A percentile compares a stretch with the other conserved stretches of the same genome.
These are phyloP conservation scores for Rotaria magnacalcarata DNA, from an alignment of 2,888 invertebrate species.

Conservation along the genomic window DNA sequence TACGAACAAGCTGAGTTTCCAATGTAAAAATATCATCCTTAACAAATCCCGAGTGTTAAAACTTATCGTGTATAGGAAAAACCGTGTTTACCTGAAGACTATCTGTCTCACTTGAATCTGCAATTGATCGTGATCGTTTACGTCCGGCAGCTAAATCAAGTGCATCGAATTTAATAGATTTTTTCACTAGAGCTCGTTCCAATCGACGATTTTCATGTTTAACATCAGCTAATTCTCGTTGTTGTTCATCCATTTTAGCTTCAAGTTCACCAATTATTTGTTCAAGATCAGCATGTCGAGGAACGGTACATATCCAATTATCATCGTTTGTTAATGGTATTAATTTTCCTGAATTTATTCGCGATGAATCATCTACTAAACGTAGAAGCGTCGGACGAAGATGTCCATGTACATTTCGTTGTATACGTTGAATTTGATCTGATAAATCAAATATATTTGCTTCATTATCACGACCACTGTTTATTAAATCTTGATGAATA, in stretches of 20 bases:
- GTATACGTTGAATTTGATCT: constrained; percentile 19
- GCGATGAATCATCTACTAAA: background rate
- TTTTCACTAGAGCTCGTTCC: background rate
- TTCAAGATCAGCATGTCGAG: background rate
- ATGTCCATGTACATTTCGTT: constrained; percentile 1
- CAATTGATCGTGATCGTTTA: background rate
- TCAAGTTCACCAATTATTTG: background rate
- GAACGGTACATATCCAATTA: constrained; percentile 10
- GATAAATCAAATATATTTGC: background rate
- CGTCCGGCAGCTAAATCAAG: background rate
- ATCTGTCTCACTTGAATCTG: background rate
- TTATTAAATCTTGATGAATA: background rate
- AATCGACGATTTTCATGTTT: constrained; percentile 18
- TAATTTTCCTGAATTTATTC: background rate
- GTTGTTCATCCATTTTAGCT: background rate
- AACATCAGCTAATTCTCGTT: background rate
- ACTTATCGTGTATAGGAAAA: no score
- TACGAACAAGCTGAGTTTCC: constrained; percentile 8
- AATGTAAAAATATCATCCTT: constrained; percentile 5
- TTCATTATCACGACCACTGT: background rate
- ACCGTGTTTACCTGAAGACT: background rate
- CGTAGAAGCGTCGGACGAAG: background rate
- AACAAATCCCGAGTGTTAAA: background rate
- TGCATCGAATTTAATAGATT: background rate
- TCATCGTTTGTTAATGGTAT: background rate